Evolutionary conservation across 1,140 invertebrate genomes (phyloP).

Genomic region (Hesperophylax magnus): DNA sequence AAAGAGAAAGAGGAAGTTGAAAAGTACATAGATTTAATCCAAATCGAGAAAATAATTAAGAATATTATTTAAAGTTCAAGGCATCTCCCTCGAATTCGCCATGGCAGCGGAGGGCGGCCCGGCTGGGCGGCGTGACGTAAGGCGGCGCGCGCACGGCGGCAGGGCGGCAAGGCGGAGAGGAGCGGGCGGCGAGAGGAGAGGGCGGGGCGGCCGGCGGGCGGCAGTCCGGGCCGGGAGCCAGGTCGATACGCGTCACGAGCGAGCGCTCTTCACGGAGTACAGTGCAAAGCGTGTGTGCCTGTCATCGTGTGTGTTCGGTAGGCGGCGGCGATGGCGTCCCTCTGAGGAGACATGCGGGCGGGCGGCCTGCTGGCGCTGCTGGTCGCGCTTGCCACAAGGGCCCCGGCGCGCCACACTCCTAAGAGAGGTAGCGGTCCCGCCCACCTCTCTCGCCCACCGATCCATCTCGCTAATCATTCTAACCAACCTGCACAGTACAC

Average conservation of each 20-base stretch:
- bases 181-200: background rate
- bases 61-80: conserved; percentile 37
- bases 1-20: background rate
- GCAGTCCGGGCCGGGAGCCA: conserved; percentile 39
- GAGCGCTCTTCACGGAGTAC: conserved; percentile 9
- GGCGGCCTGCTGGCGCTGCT: conserved; percentile 47
- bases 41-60: conserved; percentile 31
- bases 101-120: background rate
- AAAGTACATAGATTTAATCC: background rate
- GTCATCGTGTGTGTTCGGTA: background rate
- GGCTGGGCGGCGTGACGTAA: conserved; percentile 25
- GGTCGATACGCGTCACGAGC: conserved; percentile 45
- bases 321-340: conserved; percentile 12
- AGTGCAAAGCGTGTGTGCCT: conserved; percentile 12
- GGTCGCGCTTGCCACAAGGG: conserved; percentile 40
- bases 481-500: background rate
- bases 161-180: too few species aligned
- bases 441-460: conserved; percentile 8
- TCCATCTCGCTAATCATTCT: too few species aligned
- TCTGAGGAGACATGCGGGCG: conserved; percentile 36
- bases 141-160: conserved; percentile 41
- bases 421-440: conserved; percentile 47
- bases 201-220: conserved; percentile 31
- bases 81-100: conserved; percentile 15
- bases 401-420: conserved; percentile 48